These are phyloP conservation scores for Brassicogethes aeneus DNA, from an alignment of 2,888 invertebrate species.

Conservation along the genomic window DNA sequence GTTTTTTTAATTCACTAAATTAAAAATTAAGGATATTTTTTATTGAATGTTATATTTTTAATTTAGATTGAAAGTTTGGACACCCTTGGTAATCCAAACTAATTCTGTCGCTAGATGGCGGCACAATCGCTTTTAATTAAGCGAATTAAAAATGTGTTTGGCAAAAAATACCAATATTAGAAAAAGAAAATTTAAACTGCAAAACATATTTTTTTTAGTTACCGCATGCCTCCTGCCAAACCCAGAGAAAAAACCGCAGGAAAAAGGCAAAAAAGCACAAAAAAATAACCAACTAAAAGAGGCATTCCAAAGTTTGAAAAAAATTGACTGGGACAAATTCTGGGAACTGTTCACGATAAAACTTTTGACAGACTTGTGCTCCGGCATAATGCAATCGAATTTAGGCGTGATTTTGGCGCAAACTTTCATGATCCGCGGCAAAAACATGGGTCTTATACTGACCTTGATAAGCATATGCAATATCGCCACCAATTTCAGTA, in stretches of 20 bases:
- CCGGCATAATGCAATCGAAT: conserved; percentile 8
- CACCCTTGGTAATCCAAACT: too few relatives aligned
- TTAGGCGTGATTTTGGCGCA: conserved; percentile 12
- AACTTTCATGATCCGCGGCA: conserved; percentile 12
- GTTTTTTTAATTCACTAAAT: too few relatives aligned
- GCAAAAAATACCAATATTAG: too few relatives aligned
- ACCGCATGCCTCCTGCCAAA: conserved; percentile 8
- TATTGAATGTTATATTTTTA: too few relatives aligned
- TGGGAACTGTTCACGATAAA: conserved; percentile 14
- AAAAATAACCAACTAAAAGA: not conserved
- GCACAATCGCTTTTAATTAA: too few relatives aligned
- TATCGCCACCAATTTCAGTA: conserved; percentile 12
- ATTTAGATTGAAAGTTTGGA: too few relatives aligned
- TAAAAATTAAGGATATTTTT: too few relatives aligned
- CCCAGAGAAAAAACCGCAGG: conserved; percentile 6
- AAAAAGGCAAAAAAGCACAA: too few relatives aligned
- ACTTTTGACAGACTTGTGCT: conserved; percentile 11
- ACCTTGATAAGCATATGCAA: conserved; percentile 8
- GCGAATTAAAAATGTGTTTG: too few relatives aligned
- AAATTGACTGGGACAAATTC: conserved; percentile 13
- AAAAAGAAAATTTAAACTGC: conserved; percentile 9
- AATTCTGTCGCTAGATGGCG: too few relatives aligned
- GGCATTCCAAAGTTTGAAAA: conserved; percentile 8
- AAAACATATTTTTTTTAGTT: conserved; percentile 10
- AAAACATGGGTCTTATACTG: conserved; percentile 12